Conservation (phyloP, 2,888 invertebrate species). For the Apocheima hispidaria region DNA sequence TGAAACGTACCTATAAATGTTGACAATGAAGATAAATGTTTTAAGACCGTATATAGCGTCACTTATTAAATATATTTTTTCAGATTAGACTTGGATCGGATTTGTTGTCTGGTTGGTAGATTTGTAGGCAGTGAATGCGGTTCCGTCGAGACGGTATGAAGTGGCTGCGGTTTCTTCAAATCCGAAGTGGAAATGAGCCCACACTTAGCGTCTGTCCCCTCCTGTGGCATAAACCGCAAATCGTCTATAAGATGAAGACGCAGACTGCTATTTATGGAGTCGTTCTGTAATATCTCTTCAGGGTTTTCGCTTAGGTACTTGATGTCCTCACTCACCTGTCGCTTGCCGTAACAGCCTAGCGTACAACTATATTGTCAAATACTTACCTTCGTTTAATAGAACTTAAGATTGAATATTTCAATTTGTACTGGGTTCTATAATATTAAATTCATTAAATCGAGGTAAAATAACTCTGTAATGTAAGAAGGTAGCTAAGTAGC, state of each 20-base stretch:
- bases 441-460: background rate
- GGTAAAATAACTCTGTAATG: slow-evolving; percentile 4
- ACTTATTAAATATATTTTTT: slow-evolving; percentile 1
- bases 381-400: background rate
- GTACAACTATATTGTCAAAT: slow-evolving; percentile 41
- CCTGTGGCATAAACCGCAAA: slow-evolving; percentile 72
- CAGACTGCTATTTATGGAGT: slow-evolving; percentile 62
- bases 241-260: slow-evolving; percentile 62
- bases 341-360: slow-evolving; percentile 64
- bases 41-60: background rate
- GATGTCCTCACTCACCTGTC: slow-evolving; percentile 74
- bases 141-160: slow-evolving; percentile 50
- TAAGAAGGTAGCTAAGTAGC: slow-evolving; percentile 4
- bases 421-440: background rate
- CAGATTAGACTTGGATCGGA: background rate
- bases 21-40: too few relatives aligned
- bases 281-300: slow-evolving; percentile 62
- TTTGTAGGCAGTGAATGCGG: slow-evolving; percentile 45
- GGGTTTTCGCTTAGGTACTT: slow-evolving; percentile 62
- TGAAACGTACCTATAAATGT: slow-evolving; percentile 21
- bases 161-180: slow-evolving; percentile 74
- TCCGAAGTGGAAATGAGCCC: slow-evolving; percentile 74
- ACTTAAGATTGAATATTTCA: slow-evolving; percentile 1
- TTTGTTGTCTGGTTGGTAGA: slow-evolving; percentile 17
- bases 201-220: slow-evolving; percentile 67